Base-by-base conservation (phyloP, 1,140 invertebrate species). In the Xylocopa sonorina region DNA sequence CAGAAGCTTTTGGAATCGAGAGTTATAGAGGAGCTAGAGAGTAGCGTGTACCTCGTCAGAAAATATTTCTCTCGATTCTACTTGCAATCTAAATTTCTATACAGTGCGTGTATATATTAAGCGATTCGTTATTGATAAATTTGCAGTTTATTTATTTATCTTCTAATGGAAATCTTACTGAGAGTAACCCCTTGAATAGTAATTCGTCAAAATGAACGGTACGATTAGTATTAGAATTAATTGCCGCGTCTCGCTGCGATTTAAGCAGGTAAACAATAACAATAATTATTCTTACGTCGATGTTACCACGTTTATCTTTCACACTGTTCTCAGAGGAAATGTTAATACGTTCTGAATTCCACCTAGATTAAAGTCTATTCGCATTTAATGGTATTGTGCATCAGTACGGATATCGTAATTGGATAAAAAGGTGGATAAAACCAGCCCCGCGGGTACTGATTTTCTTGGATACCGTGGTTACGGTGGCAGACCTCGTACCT, bases 321-420 rank as follows among this genome's bases (percentile, higher is more conserved):
- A 5, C 16, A 27, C 24, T 29, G 7, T 6, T 16, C 14, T 43
- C 9, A 0, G 43, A 24, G 34, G 6, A 27, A 50, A 60, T n/a
- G 58, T 51, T 58, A 68, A 80, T 77, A 24, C 18, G 29, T 34
- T 2, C 64, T 24, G 41, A 18, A 62, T 12, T 6, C 27, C 14
- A 16, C n/a, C 3, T n/a, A n/a, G n/a, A n/a, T n/a, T n/a, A n/a
- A n/a, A n/a, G n/a, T 46, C 51, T 38, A 51, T 62, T n/a, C 2
- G 12, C 9, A 29, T 64, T 74, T 29, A 57, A 58, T 57, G 5
- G 64, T 57, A 53, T 68, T n/a, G 55, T 78, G 67, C 78, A 71
- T 63, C 24, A 69, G 21, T 2, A 34, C 48, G 68, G 38, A 24
- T 48, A 55, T 41, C 57, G 58, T 50, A 64, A 81, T 69, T 32